Percentiles rank a stretch among this genome's conserved stretches.
Evolutionary conservation across 2,113 vertebrate species (phyloP).

Genomic region (Merops nubicus): DNA sequence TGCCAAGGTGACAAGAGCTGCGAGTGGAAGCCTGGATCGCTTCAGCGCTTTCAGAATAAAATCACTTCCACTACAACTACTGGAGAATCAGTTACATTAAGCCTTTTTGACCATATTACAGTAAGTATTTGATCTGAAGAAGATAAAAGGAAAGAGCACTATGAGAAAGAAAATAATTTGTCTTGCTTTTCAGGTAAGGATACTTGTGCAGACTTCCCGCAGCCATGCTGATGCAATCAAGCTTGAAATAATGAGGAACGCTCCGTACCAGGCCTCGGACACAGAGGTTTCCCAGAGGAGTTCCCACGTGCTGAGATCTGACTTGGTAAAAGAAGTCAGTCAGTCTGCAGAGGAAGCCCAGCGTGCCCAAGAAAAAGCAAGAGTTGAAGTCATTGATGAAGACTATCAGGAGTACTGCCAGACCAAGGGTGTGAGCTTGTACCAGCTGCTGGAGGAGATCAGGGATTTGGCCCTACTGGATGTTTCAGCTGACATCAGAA

Average conservation of each 20-base stretch:
- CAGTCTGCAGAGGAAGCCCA: slow-evolving; percentile 83
- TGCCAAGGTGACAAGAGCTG: slow-evolving; percentile 66
- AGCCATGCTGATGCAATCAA: slow-evolving; percentile 83
- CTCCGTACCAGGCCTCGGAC: slow-evolving; percentile 25
- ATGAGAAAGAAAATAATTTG: background rate
- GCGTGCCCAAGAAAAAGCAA: slow-evolving; percentile 71
- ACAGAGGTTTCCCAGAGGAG: background rate
- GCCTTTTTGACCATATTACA: slow-evolving; percentile 89
- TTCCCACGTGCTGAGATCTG: slow-evolving; percentile 46
- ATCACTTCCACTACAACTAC: slow-evolving; percentile 79
- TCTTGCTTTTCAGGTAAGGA: slow-evolving; percentile 80
- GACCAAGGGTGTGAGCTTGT: slow-evolving; percentile 84
- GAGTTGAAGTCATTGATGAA: slow-evolving; percentile 59
- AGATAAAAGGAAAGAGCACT: background rate
- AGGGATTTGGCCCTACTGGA: slow-evolving; percentile 86
- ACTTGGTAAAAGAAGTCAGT: slow-evolving; percentile 87
- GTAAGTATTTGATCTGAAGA: slow-evolving; percentile 71
- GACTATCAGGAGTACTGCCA: slow-evolving; percentile 86
- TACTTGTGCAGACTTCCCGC: slow-evolving; percentile 78
- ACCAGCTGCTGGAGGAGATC: slow-evolving; percentile 91
- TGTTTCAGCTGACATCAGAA: slow-evolving; percentile 18
- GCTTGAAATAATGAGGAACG: slow-evolving; percentile 84
- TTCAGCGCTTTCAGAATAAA: slow-evolving; percentile 78
- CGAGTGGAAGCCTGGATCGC: slow-evolving; percentile 86
- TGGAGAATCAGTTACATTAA: slow-evolving; percentile 80